phyloP scores from a whole-genome alignment of 2,113 vertebrate species.

The Panthera tigris region DNA sequence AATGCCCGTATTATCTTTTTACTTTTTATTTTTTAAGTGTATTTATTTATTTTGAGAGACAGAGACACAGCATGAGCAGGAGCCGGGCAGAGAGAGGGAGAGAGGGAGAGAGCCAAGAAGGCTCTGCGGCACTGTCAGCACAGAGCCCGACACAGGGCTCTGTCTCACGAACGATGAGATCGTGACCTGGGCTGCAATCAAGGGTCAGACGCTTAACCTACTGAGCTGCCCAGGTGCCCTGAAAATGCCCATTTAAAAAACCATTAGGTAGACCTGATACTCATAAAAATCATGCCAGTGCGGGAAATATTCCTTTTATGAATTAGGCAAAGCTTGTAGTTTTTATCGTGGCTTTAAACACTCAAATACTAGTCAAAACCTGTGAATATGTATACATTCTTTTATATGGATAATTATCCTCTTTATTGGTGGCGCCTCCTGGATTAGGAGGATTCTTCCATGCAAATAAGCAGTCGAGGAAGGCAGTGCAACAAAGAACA shows the following conservation, averaged over 20 bases:
- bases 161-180: no score
- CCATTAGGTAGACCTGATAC: constrained; percentile 43
- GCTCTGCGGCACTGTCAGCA: no score
- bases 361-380: constrained; percentile 86
- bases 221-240: no score
- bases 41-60: no score
- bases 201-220: no score
- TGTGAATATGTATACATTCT: constrained; percentile 85
- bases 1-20: background rate
- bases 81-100: no score
- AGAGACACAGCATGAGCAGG: no score
- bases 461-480: constrained; percentile 80
- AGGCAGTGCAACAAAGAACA: constrained; percentile 64
- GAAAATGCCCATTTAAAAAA: background rate
- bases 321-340: constrained; percentile 78
- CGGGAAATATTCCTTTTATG: constrained; percentile 63
- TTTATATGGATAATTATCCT: constrained; percentile 84
- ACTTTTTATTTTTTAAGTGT: no score
- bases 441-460: constrained; percentile 87
- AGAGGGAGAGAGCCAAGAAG: no score
- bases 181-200: no score
- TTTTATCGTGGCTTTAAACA: constrained; percentile 79
- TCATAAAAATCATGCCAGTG: constrained; percentile 53
- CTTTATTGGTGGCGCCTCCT: constrained; percentile 87
- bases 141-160: no score